Evolutionary conservation across 2,888 invertebrate genomes (phyloP).

Genomic region (Ophion slaviceki): DNA sequence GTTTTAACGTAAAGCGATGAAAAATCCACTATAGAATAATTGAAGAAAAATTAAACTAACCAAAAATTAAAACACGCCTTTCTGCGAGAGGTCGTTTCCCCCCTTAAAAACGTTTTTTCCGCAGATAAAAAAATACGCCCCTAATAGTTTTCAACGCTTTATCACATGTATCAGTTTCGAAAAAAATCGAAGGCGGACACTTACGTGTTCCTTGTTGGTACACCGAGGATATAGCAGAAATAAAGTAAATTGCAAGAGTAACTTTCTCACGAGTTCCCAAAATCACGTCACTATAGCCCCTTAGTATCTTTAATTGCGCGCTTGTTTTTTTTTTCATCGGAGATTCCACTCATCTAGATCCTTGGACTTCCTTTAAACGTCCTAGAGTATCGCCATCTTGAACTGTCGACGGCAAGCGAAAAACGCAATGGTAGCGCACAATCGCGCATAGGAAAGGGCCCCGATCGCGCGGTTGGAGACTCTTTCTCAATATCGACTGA

Average conservation of each 20-base stretch:
- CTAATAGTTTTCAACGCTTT: no score
- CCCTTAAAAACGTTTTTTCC: no score
- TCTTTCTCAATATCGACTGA: background rate
- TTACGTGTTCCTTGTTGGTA: background rate
- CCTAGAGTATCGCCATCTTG: background rate
- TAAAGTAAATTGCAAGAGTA: background rate
- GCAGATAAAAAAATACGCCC: no score
- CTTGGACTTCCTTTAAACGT: background rate
- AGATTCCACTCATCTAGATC: background rate
- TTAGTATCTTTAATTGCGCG: background rate
- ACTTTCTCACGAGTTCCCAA: background rate
- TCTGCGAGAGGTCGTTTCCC: no score
- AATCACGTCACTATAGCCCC: background rate
- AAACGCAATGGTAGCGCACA: background rate
- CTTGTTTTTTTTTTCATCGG: background rate
- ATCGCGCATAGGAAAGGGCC: no score
- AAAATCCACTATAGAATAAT: no score
- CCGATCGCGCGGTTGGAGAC: no score
- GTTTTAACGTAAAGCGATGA: no score
- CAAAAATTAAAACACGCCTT: no score
- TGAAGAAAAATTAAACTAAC: no score
- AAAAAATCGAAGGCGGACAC: no score
- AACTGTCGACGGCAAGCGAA: background rate
- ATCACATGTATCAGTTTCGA: no score
- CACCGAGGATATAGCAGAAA: background rate